Percentiles rank a stretch among this genome's conserved stretches.
These are phyloP conservation scores for Drosophila elegans DNA, from an alignment of 1,140 invertebrate genomes.

Conservation along the genomic window DNA sequence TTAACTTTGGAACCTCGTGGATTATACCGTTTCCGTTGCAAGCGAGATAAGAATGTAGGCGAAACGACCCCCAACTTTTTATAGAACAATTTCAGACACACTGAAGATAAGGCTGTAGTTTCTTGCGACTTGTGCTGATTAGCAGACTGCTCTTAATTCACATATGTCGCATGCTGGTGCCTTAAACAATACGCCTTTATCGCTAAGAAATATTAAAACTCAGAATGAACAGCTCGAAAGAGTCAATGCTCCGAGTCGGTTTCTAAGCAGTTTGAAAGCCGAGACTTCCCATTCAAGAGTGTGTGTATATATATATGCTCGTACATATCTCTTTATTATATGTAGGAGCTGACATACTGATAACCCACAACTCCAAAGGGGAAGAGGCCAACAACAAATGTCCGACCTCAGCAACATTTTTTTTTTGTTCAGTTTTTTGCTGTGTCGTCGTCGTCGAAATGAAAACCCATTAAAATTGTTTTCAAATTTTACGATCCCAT, in stretches of 20 bases:
- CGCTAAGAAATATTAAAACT: constrained; percentile 31
- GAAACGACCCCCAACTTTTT: constrained; percentile 48
- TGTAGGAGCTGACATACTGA: constrained; percentile 44
- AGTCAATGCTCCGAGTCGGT: constrained; percentile 70
- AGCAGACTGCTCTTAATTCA: constrained; percentile 40
- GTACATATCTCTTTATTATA: constrained; percentile 25
- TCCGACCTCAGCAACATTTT: constrained; percentile 68
- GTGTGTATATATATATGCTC: constrained; percentile 13
- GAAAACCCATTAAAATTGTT: constrained; percentile 79
- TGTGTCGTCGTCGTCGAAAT: constrained; percentile 56
- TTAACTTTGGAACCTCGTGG: constrained; percentile 5
- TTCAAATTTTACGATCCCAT: constrained; percentile 72
- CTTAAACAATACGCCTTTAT: constrained; percentile 45
- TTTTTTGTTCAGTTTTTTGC: constrained; percentile 45
- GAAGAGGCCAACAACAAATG: constrained; percentile 38
- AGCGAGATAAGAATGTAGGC: constrained; percentile 55
- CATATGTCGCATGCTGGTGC: constrained; percentile 55
- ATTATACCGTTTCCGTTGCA: constrained; percentile 64
- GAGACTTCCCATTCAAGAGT: constrained; percentile 53
- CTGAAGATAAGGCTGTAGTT: constrained; percentile 48
- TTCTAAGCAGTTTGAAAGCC: constrained; percentile 70
- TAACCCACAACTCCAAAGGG: constrained; percentile 71
- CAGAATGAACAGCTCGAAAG: constrained; percentile 43
- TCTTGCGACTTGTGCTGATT: constrained; percentile 23
- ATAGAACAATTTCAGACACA: constrained; percentile 31